Evolutionary conservation across 1,140 invertebrate genomes (phyloP).

Genomic region (Sipha flava): DNA sequence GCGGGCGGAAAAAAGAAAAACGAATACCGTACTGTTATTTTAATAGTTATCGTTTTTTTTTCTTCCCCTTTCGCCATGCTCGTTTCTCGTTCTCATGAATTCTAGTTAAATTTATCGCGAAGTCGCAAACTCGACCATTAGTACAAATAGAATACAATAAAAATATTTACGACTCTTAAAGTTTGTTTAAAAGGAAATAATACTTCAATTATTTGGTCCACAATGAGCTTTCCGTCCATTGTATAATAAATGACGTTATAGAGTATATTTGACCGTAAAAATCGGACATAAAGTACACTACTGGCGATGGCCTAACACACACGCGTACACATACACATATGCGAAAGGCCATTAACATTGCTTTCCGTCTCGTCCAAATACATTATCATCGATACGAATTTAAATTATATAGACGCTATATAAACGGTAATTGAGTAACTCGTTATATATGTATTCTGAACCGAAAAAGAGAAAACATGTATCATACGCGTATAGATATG

Average conservation of each 20-base stretch:
- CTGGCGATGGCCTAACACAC: neutral
- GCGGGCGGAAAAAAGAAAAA: too few relatives aligned
- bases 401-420: neutral
- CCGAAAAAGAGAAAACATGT: too few relatives aligned
- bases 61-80: too few relatives aligned
- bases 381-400: neutral
- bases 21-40: too few relatives aligned
- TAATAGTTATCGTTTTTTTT: too few relatives aligned
- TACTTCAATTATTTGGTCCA: constrained; percentile 4
- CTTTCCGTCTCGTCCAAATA: too few relatives aligned
- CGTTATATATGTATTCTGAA: neutral
- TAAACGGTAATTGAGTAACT: neutral
- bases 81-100: neutral
- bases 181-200: neutral
- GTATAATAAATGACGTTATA: neutral
- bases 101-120: neutral
- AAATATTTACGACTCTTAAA: constrained; percentile 13
- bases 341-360: too few relatives aligned
- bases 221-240: neutral
- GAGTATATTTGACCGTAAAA: neutral
- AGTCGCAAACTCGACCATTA: neutral
- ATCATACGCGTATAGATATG: neutral
- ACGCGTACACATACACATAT: neutral
- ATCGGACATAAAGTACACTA: neutral
- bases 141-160: neutral